Evolutionary conservation across 2,113 vertebrate species (phyloP).

Genomic region (Crotalus helleri): DNA sequence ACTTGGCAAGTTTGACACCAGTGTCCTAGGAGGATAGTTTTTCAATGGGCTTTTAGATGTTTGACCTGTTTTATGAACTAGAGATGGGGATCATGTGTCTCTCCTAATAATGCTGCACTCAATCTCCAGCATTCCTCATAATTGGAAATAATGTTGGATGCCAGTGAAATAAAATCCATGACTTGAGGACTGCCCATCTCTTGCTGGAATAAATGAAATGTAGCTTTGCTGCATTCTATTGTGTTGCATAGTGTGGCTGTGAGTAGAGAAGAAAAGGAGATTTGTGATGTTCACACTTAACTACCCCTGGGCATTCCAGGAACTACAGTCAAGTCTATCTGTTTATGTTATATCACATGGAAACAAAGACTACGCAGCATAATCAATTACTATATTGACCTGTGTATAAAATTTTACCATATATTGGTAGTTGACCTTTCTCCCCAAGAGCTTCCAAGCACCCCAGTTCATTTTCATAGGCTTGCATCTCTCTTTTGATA

Average conservation of each 20-base stretch:
- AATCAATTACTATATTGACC: background rate
- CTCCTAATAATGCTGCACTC: background rate
- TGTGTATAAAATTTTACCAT: fast-evolving
- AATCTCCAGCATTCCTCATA: background rate
- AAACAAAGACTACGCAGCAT: background rate
- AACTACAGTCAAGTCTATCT: background rate
- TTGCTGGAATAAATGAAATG: background rate
- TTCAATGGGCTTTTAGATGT: background rate
- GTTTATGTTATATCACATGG: fast-evolving
- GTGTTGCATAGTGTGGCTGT: background rate
- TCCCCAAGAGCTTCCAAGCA: fast-evolving
- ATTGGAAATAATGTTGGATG: background rate
- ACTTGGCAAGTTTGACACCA: too few species aligned
- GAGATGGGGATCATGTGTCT: background rate
- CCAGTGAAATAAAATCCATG: background rate
- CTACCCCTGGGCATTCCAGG: background rate
- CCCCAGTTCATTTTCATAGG: background rate
- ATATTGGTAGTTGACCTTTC: fast-evolving
- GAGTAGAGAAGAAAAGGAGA: background rate
- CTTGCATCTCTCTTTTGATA: background rate
- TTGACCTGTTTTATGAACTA: background rate
- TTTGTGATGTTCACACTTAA: background rate
- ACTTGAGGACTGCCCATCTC: background rate
- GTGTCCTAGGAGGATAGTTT: background rate
- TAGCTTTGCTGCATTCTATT: background rate